phyloP scores from a whole-genome alignment of 2,113 vertebrate species.

The Leucosticte australis region DNA sequence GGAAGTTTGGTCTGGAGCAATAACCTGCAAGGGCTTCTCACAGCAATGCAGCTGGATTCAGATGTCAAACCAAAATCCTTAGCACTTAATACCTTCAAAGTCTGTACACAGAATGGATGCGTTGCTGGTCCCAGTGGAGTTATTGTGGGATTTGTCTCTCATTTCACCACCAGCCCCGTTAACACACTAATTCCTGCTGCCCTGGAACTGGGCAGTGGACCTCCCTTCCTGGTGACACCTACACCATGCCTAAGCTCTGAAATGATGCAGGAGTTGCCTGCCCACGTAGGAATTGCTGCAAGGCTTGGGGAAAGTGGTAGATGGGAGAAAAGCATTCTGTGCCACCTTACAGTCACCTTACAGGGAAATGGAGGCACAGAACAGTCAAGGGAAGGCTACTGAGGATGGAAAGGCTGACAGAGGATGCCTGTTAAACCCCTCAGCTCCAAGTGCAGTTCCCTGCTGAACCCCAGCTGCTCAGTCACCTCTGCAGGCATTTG shows the following conservation, averaged over 20 bases:
- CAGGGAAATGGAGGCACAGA: background rate
- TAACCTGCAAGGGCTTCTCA: slow-evolving; percentile 33
- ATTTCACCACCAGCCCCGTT: background rate
- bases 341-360: background rate
- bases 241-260: background rate
- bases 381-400: background rate
- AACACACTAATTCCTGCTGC: background rate
- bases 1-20: slow-evolving; percentile 5
- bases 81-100: slow-evolving; percentile 55
- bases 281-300: background rate
- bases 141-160: slow-evolving; percentile 23
- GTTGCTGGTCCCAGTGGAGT: background rate
- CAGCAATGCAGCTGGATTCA: slow-evolving; percentile 58
- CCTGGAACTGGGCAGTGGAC: background rate
- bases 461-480: background rate
- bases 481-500: background rate
- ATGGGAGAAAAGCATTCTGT: background rate
- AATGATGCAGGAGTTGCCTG: background rate
- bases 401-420: background rate
- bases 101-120: background rate
- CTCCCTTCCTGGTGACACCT: background rate
- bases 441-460: fast-evolving
- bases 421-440: background rate
- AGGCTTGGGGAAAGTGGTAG: background rate
- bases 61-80: slow-evolving; percentile 52